Base-by-base conservation (phyloP, 92 coral and sea anemone genomes). In the Parazoanthus atlanticus region DNA sequence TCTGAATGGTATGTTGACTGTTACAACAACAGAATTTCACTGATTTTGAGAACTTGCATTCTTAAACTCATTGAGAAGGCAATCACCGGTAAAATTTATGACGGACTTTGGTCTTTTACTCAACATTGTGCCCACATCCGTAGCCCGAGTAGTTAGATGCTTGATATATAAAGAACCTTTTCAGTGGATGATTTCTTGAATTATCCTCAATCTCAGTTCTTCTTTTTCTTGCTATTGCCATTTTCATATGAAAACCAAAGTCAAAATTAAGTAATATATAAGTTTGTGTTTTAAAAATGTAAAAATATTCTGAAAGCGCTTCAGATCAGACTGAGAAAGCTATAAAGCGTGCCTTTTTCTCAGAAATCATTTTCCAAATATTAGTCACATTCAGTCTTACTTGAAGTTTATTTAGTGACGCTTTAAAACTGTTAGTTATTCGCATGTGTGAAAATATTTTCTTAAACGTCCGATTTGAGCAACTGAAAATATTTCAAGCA, bases 1-100 rank as follows among this genome's bases (percentile, higher is more conserved):
- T 65, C 71, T 65, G 28, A 65, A 7, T 65, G 71, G 71, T 28
- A 0, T 28, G 71, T n/a, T 19, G 71, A 65, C 71, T 65, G 28
- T 65, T 65, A 28, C 28, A 65, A 65, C 71, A 65, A 28, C 71
- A 65, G 71, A 65, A 65, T 67, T 66, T 82, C 77, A 40, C 77
- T 69, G 33, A 28, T 23, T 82, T 70, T 67, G 0, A 82, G 86
- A 65, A 65, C 71, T 65, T 65, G 71, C 71, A 15, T 65, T 65
- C 71, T 65, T 0, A 13, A 65, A 5, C n/a, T 64, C 5, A 64
- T 64, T 64, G 70, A 64, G 70, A 19, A 64, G 8, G 70, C 70
- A 64, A 64, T 64, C 70, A 64, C 70, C 70, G 6, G n/a, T 19
- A 65, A 65, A 65, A 65, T 21, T 65, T 65, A 65, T 9, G 71